phyloP scores from a whole-genome alignment of 2,888 invertebrate genomes.

The Andrena trimmerana region DNA sequence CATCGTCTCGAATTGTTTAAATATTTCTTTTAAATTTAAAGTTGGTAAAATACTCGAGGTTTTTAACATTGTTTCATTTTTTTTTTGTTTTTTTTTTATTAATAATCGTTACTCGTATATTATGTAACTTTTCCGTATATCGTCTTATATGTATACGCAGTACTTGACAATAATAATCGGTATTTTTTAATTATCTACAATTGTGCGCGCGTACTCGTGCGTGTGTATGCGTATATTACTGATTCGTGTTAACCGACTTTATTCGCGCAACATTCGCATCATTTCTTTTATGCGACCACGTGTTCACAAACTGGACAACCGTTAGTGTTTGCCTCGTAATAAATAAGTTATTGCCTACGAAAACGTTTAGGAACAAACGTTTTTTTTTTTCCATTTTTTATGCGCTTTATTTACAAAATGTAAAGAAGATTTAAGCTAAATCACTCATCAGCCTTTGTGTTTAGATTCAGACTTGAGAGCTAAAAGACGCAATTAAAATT shows the following conservation, averaged over 20 bases:
- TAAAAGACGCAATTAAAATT: constrained; percentile 52
- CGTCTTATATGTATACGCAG: constrained; percentile 74
- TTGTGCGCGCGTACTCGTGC: constrained; percentile 76
- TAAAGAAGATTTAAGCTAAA: constrained; percentile 71
- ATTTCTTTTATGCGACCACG: constrained; percentile 1
- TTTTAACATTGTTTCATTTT: constrained; percentile 78
- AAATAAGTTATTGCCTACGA: constrained; percentile 83
- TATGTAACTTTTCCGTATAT: constrained; percentile 76
- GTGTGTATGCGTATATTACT: constrained; percentile 68
- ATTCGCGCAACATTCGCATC: constrained; percentile 39
- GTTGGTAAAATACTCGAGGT: neutral
- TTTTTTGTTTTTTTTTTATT: constrained; percentile 74
- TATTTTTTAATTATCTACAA: constrained; percentile 83
- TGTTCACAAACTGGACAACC: constrained; percentile 23
- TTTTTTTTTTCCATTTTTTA: neutral
- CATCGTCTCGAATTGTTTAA: neutral
- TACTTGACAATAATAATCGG: constrained; percentile 83
- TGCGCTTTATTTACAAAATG: constrained; percentile 80
- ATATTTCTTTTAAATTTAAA: neutral
- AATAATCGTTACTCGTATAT: constrained; percentile 82
- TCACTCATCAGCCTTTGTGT: constrained; percentile 57
- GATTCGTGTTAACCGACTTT: constrained; percentile 46
- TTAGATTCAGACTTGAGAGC: constrained; percentile 47
- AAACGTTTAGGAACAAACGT: constrained; percentile 75
- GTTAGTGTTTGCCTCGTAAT: constrained; percentile 67